A percentile compares a stretch with the other conserved stretches of the same genome.
phyloP scores from a whole-genome alignment of 2,113 vertebrate species.

The Arizona elegans region DNA sequence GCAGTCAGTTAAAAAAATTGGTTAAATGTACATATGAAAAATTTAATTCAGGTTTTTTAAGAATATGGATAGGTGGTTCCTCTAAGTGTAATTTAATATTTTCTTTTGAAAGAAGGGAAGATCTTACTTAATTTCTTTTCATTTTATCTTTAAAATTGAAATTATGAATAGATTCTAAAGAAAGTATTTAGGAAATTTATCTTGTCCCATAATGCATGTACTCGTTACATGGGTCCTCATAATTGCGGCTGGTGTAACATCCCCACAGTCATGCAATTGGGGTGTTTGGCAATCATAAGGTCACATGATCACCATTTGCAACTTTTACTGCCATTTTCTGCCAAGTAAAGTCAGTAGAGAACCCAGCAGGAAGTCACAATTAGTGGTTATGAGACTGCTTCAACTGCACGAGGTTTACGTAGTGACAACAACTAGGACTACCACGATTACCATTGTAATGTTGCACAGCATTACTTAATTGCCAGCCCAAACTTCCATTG shows the following conservation, averaged over 20 bases:
- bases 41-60: neutral
- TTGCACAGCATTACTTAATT: neutral
- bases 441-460: neutral
- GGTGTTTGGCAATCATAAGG: neutral
- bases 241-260: neutral
- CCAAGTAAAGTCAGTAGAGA: neutral
- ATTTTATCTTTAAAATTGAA: neutral
- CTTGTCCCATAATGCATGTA: neutral
- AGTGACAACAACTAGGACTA: neutral
- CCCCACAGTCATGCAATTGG: neutral
- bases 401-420: neutral
- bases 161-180: no score
- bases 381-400: neutral
- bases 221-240: neutral
- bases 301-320: neutral
- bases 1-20: neutral
- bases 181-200: neutral
- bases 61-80: neutral
- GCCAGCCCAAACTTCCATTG: neutral
- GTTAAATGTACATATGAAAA: neutral
- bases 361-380: neutral
- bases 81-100: neutral
- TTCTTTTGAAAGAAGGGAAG: neutral
- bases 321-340: neutral
- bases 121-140: neutral